Base-by-base conservation (phyloP, 2,113 vertebrate genomes). In the Amazona guildingii region DNA sequence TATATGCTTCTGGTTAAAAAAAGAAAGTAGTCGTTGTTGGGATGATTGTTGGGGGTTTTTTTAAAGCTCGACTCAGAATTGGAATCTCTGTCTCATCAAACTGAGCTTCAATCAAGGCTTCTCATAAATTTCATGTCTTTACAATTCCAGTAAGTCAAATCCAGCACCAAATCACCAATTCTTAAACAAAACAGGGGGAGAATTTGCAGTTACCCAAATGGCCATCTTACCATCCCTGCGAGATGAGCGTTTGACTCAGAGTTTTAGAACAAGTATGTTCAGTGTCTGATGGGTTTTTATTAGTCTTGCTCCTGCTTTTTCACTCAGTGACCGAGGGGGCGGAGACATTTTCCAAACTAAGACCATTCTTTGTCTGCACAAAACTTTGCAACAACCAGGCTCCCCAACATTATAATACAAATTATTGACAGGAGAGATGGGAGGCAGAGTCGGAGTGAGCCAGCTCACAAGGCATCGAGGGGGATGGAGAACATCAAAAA, bases 1-100 rank as follows among this genome's bases (percentile, higher is more conserved):
- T 94, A 96, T 78, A 94, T 67, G 66, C 44, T 95, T 91, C 83
- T 82, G 86, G 88, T 75, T 94, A 96, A 93, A 96, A 96, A 93
- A 92, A 85, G 92, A 92, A 97, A 92, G 91, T 86, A 67, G 88
- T 68, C 73, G 62, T 86, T 96, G 94, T 48, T 94, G 86, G 95
- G 80, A 81, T 72, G 78, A 85, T 77, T 79, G 74, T 39, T 92
- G 88, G 18, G 86, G n/a, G 51, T 66, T 70, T 91, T 72, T 84
- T 73, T 15, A 92, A 82, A 94, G 81, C 77, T 94, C 62, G 4
- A 79, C 70, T 97, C 91, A 76, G 64, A 94, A 89, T 1, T 94
- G 81, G 69, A 87, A 79, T 55, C 83, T 79, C 44, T 6, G 7
- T 72, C 3, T 0, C 86, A 93, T 75, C 80, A 89, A 86, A 88